These are phyloP conservation scores for Caenorhabditis auriculariae DNA, from an alignment of 2,888 invertebrate species.

Conservation along the genomic window DNA sequence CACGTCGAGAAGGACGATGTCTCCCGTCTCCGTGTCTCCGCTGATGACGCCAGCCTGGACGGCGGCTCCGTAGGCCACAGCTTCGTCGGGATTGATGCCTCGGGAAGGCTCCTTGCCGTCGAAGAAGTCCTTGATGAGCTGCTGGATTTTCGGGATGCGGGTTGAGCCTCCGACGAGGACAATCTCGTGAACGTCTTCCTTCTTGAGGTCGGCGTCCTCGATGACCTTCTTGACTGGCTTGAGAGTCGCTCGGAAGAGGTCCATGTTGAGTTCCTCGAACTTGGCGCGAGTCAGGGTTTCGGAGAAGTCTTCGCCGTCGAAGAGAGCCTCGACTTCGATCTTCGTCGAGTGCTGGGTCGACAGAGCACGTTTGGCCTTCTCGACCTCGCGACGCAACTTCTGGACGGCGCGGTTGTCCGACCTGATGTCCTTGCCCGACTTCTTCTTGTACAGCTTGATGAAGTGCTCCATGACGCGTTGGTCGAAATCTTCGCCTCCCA, in stretches of 20 bases:
- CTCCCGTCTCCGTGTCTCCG: slow-evolving; percentile 83
- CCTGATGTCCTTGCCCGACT: slow-evolving; percentile 64
- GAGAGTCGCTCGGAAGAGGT: slow-evolving; percentile 79
- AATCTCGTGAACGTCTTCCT: slow-evolving; percentile 96
- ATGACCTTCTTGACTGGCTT: slow-evolving; percentile 90
- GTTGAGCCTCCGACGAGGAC: slow-evolving; percentile 98
- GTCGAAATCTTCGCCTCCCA: slow-evolving; percentile 85
- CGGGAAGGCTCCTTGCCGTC: slow-evolving; percentile 95
- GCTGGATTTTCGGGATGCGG: slow-evolving; percentile 92
- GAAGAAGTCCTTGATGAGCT: slow-evolving; percentile 75
- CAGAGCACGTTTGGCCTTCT: slow-evolving; percentile 72
- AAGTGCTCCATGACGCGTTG: slow-evolving; percentile 78
- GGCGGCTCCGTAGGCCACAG: slow-evolving; percentile 96
- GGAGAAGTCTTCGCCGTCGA: slow-evolving; percentile 95
- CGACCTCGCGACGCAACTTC: slow-evolving; percentile 65
- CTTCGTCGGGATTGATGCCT: slow-evolving; percentile 86
- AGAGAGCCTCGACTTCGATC: slow-evolving; percentile 95
- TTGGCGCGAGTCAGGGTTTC: slow-evolving; percentile 96
- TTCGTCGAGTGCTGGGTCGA: slow-evolving; percentile 83
- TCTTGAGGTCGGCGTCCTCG: slow-evolving; percentile 98
- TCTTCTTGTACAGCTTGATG: slow-evolving; percentile 76
- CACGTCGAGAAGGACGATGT: slow-evolving; percentile 92
- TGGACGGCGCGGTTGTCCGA: slow-evolving; percentile 64
- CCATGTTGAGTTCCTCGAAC: slow-evolving; percentile 70
- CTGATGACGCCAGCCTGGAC: slow-evolving; percentile 96